Evolutionary conservation across 2,113 vertebrate species (phyloP).

Genomic region (Neotoma lepida): DNA sequence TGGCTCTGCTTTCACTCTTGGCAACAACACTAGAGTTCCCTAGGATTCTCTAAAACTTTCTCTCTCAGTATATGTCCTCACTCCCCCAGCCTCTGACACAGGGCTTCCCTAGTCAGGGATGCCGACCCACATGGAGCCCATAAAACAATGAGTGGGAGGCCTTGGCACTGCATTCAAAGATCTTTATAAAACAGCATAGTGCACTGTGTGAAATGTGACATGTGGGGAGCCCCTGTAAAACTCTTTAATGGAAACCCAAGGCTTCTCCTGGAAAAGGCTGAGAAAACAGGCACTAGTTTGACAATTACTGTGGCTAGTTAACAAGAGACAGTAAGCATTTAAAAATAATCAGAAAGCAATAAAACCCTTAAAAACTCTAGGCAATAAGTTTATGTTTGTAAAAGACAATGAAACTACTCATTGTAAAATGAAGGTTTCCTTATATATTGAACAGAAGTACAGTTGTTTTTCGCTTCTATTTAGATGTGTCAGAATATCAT

Average conservation of each 20-base stretch:
- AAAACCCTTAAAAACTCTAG: background rate
- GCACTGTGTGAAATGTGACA: conserved; percentile 77
- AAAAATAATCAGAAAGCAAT: background rate
- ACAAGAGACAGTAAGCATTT: conserved; percentile 48
- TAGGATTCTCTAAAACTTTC: background rate
- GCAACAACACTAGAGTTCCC: conserved; percentile 45
- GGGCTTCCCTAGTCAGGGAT: conserved; percentile 73
- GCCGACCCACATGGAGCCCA: conserved; percentile 66
- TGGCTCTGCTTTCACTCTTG: conserved; percentile 47
- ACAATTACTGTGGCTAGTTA: conserved; percentile 51
- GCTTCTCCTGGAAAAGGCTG: conserved; percentile 63
- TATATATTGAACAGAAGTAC: background rate
- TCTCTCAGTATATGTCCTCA: conserved; percentile 44
- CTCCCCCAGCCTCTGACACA: conserved; percentile 58
- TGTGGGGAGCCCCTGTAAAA: conserved; percentile 81
- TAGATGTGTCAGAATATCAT: background rate
- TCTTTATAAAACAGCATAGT: conserved; percentile 69
- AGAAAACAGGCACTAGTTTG: background rate
- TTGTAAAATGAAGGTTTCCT: background rate
- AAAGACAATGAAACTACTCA: background rate
- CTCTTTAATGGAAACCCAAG: conserved; percentile 80
- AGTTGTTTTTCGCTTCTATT: background rate
- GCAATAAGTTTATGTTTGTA: background rate
- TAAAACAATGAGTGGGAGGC: conserved; percentile 82
- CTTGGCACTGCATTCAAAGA: conserved; percentile 82